Conservation (phyloP, 2,888 invertebrate species). For the Melieria crassipennis region DNA sequence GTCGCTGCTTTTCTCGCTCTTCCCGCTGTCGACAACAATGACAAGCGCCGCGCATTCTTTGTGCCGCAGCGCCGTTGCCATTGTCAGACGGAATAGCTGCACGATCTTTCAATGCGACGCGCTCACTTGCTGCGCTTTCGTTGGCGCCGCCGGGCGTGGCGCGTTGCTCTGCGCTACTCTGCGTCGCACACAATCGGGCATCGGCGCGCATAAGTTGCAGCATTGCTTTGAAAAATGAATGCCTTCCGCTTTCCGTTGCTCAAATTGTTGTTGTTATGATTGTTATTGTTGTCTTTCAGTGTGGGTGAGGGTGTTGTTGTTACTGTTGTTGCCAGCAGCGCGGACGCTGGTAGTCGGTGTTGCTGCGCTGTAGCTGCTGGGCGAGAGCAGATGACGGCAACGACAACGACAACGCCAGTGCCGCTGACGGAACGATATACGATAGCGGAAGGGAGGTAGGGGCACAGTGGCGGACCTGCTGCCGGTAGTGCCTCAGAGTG, state of each 20-base stretch:
- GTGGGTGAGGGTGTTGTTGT: background rate
- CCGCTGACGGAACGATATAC: background rate
- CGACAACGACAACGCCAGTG: background rate
- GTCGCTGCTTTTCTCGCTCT: too few relatives aligned
- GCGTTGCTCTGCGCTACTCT: too few relatives aligned
- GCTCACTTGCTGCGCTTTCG: too few relatives aligned
- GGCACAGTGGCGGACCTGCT: constrained; percentile 3
- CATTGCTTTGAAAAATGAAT: background rate
- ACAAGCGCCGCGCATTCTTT: too few relatives aligned
- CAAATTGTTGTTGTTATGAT: background rate
- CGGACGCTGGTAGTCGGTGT: background rate
- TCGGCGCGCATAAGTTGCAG: too few relatives aligned
- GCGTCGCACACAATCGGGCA: too few relatives aligned
- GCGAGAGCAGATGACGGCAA: constrained; percentile 5
- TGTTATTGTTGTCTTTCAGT: background rate
- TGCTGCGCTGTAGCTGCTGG: background rate
- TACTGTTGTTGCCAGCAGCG: background rate
- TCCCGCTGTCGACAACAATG: too few relatives aligned
- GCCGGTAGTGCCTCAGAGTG: constrained; percentile 30
- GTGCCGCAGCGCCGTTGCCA: too few relatives aligned
- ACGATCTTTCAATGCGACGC: too few relatives aligned
- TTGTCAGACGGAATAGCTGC: too few relatives aligned
- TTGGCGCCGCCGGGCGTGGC: too few relatives aligned
- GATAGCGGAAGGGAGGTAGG: background rate
- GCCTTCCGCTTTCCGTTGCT: constrained; percentile 21